phyloP scores from a whole-genome alignment of 2,888 invertebrate genomes.

The Pycnomerus fuliginosus region DNA sequence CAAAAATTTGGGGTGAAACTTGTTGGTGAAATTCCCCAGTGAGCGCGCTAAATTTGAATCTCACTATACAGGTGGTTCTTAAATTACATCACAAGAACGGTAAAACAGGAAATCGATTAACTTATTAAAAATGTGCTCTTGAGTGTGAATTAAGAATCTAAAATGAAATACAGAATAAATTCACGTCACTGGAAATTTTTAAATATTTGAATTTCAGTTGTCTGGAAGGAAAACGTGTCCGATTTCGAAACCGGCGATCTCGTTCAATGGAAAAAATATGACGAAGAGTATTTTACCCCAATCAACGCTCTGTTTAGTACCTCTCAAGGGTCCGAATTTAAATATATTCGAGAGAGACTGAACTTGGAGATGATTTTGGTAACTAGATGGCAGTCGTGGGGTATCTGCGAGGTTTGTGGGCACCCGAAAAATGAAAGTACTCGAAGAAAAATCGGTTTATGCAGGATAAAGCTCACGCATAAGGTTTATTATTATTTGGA shows the following conservation, averaged over 20 bases:
- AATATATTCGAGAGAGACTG: conserved; percentile 48
- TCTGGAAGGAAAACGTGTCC: conserved; percentile 20
- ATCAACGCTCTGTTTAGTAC: conserved; percentile 53
- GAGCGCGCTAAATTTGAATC: conserved; percentile 16
- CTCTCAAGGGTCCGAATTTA: conserved; percentile 51
- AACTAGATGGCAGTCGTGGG: conserved; percentile 58
- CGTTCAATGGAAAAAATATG: conserved; percentile 56
- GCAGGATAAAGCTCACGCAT: conserved; percentile 52
- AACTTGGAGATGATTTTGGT: conserved; percentile 53
- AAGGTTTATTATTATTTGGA: neutral
- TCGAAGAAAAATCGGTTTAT: conserved; percentile 53
- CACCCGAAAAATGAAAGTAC: conserved; percentile 49
- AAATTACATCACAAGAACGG: too few relatives aligned
- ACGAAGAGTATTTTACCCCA: conserved; percentile 51
- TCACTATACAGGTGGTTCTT: too few relatives aligned
- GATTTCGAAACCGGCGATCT: conserved; percentile 51
- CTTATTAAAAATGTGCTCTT: too few relatives aligned
- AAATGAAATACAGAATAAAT: too few relatives aligned
- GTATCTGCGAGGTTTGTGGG: conserved; percentile 56
- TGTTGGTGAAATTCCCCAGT: too few relatives aligned
- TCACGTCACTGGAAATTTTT: too few relatives aligned
- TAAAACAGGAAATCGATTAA: too few relatives aligned
- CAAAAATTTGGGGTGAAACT: too few relatives aligned
- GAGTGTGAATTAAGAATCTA: too few relatives aligned
- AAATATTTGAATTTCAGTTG: conserved; percentile 21